Percentiles rank a stretch among this genome's conserved stretches.
phyloP scores from a whole-genome alignment of 2,797 vertebrate genomes.

The Glossophaga mutica region DNA sequence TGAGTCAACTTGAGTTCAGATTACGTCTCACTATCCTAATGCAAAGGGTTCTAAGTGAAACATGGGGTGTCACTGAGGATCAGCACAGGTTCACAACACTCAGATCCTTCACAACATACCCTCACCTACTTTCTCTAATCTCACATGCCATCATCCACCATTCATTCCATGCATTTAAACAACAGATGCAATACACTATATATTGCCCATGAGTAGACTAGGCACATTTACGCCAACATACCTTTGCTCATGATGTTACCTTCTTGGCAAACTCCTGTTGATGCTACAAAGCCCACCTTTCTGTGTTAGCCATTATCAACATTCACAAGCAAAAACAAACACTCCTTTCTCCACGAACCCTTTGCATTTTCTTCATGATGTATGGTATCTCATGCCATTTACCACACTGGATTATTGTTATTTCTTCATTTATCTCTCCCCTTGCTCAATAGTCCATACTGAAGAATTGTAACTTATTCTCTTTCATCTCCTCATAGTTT shows the following conservation, averaged over 20 bases:
- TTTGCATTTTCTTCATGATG: neutral
- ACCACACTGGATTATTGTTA: neutral
- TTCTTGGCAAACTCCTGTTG: neutral
- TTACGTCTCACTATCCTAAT: neutral
- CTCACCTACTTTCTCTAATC: neutral
- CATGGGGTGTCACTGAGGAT: neutral
- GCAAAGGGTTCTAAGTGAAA: neutral
- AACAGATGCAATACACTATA: neutral
- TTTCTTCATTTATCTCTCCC: neutral
- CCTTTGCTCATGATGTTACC: neutral
- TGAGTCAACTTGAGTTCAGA: neutral
- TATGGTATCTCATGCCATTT: neutral
- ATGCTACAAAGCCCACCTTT: neutral
- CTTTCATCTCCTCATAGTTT: neutral
- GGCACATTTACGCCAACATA: neutral
- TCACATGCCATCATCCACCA: neutral
- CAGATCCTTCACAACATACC: neutral
- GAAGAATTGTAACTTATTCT: neutral
- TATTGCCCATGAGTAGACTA: neutral
- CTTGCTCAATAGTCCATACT: neutral
- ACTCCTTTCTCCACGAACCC: neutral
- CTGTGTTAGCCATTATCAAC: neutral
- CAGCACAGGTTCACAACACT: neutral
- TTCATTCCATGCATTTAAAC: neutral
- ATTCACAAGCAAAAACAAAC: neutral